phyloP scores from a whole-genome alignment of 2,113 vertebrate species.

The Glaucidium brasilianum region DNA sequence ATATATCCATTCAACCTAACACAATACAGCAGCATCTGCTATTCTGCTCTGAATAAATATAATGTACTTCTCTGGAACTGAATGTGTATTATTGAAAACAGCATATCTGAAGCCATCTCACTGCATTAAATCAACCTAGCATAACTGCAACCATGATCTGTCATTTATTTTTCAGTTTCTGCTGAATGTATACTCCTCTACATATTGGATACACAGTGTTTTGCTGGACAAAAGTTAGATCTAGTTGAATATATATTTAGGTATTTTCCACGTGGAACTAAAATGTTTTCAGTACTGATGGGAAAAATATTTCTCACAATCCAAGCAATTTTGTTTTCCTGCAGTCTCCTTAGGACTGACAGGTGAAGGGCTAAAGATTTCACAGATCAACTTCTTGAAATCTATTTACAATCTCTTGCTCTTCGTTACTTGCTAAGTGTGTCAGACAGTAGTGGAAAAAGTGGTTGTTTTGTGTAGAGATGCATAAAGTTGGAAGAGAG shows the following conservation, averaged over 20 bases:
- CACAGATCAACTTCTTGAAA: neutral
- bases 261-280: neutral
- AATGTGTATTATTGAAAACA: neutral
- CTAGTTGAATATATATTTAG: neutral
- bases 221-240: neutral
- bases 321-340: neutral
- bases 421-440: neutral
- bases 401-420: neutral
- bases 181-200: neutral
- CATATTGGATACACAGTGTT: neutral
- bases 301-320: neutral
- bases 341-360: neutral
- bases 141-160: neutral
- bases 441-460: neutral
- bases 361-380: neutral
- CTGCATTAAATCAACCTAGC: neutral
- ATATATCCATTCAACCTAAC: neutral
- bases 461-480: neutral
- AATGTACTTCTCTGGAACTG: neutral
- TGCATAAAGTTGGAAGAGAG: neutral
- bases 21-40: neutral
- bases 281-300: neutral
- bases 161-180: slow-evolving; percentile 8
- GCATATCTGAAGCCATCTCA: neutral
- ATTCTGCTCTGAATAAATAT: slow-evolving; percentile 20